Evolutionary conservation across 2,113 vertebrate species (phyloP).

Genomic region (Odocoileus hemionus): DNA sequence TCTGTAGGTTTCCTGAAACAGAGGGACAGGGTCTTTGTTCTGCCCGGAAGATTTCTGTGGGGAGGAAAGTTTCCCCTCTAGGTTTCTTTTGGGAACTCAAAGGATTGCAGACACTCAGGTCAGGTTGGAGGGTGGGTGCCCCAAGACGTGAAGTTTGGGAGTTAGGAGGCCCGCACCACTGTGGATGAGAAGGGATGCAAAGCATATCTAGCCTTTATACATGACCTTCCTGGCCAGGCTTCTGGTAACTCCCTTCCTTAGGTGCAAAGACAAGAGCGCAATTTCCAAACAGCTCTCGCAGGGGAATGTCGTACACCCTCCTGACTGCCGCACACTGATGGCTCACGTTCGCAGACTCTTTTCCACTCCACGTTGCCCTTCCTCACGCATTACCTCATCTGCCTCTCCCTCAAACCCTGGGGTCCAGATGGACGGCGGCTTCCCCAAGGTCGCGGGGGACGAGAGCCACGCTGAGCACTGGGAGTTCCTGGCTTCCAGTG

Average conservation of each 20-base stretch:
- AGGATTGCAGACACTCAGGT: background rate
- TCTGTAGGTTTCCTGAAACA: background rate
- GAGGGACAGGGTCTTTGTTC: background rate
- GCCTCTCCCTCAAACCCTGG: background rate
- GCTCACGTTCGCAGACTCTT: rapidly evolving
- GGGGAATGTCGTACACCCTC: rapidly evolving
- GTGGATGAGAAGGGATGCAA: background rate
- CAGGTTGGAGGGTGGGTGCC: background rate
- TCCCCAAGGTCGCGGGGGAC: background rate
- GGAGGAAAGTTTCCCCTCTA: background rate
- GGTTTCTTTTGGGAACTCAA: background rate
- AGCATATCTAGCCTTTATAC: background rate
- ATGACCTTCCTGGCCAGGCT: background rate
- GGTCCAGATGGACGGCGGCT: rapidly evolving
- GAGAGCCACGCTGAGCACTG: background rate
- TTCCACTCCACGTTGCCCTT: rapidly evolving
- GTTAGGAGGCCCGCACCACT: background rate
- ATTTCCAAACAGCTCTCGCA: background rate
- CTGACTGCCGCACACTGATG: rapidly evolving
- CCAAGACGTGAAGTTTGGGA: background rate
- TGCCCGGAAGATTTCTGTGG: background rate
- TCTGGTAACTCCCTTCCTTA: background rate
- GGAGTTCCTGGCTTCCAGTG: background rate
- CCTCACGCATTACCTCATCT: background rate
- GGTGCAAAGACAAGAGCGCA: background rate